phyloP scores from a whole-genome alignment of 2,888 invertebrate genomes.

The Ctena decussata region DNA sequence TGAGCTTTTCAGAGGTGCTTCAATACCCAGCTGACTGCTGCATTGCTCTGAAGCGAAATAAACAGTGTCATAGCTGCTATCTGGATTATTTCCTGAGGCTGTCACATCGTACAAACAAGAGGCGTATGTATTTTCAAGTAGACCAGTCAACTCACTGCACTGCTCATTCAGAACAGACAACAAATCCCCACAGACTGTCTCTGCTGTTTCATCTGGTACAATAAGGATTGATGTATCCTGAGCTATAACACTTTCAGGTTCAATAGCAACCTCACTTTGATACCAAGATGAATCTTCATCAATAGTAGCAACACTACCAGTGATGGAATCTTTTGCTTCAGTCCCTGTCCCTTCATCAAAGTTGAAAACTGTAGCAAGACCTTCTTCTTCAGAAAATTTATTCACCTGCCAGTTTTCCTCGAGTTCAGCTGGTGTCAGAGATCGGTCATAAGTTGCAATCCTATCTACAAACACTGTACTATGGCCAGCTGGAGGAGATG shows the following conservation, averaged over 20 bases:
- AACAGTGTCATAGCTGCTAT: conserved; percentile 27
- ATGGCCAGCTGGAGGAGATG: neutral
- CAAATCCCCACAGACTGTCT: conserved; percentile 29
- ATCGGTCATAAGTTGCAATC: conserved; percentile 16
- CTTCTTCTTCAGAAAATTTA: neutral
- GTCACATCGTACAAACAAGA: conserved; percentile 68
- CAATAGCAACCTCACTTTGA: neutral
- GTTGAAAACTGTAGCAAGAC: neutral
- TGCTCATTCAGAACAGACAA: neutral
- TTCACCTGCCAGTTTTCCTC: conserved; percentile 11
- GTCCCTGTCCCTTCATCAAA: neutral
- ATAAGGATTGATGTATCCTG: conserved; percentile 20
- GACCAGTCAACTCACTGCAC: conserved; percentile 23
- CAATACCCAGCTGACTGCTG: neutral
- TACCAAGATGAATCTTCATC: conserved; percentile 48
- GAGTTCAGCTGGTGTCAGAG: conserved; percentile 1
- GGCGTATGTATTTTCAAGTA: conserved; percentile 58
- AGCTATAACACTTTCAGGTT: conserved; percentile 24
- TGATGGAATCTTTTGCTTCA: neutral
- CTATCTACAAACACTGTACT: conserved; percentile 22
- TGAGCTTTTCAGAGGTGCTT: neutral
- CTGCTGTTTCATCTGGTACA: conserved; percentile 28
- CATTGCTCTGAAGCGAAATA: conserved; percentile 60
- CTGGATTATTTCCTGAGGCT: conserved; percentile 16
- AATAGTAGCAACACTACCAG: neutral